phyloP scores from a whole-genome alignment of 1,140 invertebrate genomes.

The Drosophila ironensis region DNA sequence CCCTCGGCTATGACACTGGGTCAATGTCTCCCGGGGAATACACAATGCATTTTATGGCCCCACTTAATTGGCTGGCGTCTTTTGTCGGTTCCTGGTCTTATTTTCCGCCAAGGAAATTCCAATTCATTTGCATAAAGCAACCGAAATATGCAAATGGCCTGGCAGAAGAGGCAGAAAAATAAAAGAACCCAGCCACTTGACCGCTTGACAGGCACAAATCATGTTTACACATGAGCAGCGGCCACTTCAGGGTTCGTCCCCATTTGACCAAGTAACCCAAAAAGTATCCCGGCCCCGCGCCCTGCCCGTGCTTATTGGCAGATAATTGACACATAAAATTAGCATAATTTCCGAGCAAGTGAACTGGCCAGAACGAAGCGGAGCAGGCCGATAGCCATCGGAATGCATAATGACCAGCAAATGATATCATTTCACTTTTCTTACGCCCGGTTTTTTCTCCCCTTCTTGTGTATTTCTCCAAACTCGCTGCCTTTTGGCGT shows the following conservation, averaged over 20 bases:
- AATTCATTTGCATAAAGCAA: conserved; percentile 65
- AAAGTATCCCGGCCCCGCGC: conserved; percentile 3
- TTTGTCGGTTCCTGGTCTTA: conserved; percentile 30
- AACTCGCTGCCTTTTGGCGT: conserved; percentile 6
- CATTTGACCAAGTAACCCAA: conserved; percentile 54
- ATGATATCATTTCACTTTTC: conserved; percentile 71
- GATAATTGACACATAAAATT: conserved; percentile 81
- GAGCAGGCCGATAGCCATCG: conserved; percentile 50
- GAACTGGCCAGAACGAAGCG: conserved; percentile 31
- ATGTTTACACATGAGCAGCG: conserved; percentile 71
- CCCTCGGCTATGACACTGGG: conserved; percentile 24
- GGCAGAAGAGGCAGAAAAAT: conserved; percentile 43
- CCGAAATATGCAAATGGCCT: conserved; percentile 66
- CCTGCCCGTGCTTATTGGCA: conserved; percentile 65
- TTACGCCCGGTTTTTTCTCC: conserved; percentile 6
- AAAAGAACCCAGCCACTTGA: conserved; percentile 44
- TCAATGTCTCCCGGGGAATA: conserved; percentile 22
- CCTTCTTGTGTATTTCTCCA: too few relatives aligned
- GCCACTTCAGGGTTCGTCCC: conserved; percentile 38
- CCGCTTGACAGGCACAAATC: conserved; percentile 70
- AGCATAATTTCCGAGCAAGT: conserved; percentile 74
- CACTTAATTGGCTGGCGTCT: conserved; percentile 41
- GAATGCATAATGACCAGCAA: conserved; percentile 71
- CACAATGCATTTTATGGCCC: conserved; percentile 31
- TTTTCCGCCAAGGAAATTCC: conserved; percentile 4